Conservation (phyloP, 2,797 vertebrate species). For the Amblyraja radiata region DNA sequence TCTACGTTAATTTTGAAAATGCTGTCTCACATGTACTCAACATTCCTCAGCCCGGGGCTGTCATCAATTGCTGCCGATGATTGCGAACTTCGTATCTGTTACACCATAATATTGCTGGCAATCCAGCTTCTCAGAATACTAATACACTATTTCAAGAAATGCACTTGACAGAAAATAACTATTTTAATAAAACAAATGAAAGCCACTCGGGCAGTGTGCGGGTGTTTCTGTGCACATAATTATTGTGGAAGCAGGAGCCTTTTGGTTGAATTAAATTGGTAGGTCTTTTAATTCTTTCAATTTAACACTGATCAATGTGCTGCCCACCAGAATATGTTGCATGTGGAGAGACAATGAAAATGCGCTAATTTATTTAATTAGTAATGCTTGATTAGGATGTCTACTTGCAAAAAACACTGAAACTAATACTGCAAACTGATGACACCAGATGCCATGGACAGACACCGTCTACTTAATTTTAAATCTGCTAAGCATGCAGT, state of each 20-base stretch:
- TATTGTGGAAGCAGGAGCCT: background rate
- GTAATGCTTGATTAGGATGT: background rate
- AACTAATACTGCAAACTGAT: background rate
- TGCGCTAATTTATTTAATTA: background rate
- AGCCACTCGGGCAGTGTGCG: background rate
- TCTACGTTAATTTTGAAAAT: too few species aligned
- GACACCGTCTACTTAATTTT: background rate
- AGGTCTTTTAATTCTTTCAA: background rate
- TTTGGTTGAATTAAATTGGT: background rate
- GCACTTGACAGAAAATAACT: background rate
- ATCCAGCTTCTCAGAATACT: background rate
- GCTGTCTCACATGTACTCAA: too few species aligned
- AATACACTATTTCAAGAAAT: background rate
- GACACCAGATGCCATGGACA: background rate
- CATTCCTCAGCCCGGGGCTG: too few species aligned
- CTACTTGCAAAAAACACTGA: background rate
- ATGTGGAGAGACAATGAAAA: slow-evolving; percentile 13
- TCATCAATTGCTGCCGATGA: background rate
- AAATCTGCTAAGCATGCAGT: background rate
- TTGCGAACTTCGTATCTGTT: background rate
- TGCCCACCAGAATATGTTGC: background rate
- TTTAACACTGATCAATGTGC: background rate
- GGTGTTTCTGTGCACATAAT: background rate
- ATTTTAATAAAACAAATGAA: slow-evolving; percentile 4
- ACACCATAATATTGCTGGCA: background rate